Base-by-base conservation (phyloP, 53 echinoderm and acorn worm genomes). In the Zoroaster sp. region DNA sequence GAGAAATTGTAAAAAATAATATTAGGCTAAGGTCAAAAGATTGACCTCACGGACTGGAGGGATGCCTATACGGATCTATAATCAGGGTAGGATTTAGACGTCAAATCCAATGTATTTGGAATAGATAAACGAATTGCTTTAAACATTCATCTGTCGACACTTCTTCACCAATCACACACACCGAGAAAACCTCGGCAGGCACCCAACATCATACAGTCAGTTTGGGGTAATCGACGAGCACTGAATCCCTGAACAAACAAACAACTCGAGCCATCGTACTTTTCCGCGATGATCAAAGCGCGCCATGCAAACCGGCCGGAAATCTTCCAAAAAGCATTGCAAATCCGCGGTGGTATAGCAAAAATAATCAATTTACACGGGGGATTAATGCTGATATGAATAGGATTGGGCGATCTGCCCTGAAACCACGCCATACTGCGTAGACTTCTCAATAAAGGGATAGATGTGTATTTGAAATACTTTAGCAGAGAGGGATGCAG, bases 191-290 rank as follows among this genome's bases (percentile, higher is more conserved):
- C 71, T 33, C 11, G 71, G 6, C 34, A 36, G 71, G 35, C 35
- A 14, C 71, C 35, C 34, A 0, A 18, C 35, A 35, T 36, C 71
- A 36, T 3, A 71, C 71, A 71, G 35, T 42, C 18, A 53, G 66
- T 75, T 75, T 46, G 75, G 75, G 28, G 47, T 66, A 32, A 31
- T 30, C 6, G 66, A 44, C 53, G 71, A 83, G 69, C 36, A 85
- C 69, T 70, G 85, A 31, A 85, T 85, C 85, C 85, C 72, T 70
- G 69, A 70, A 85, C 85, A 85, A 85, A 85, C 85, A 85, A 85
- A 85, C 85, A 85, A 49, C 47, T 46, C 71, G 3, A 70, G 85
- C 85, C 85, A 70, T 71, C 85, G 85, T 49, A 85, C 85, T 85
- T 85, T 66, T 28, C 53, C 63, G 37, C 40, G 33, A 33, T 41